Evolutionary conservation across 2,888 invertebrate species (phyloP).

Genomic region (Epinotia brunnichana): DNA sequence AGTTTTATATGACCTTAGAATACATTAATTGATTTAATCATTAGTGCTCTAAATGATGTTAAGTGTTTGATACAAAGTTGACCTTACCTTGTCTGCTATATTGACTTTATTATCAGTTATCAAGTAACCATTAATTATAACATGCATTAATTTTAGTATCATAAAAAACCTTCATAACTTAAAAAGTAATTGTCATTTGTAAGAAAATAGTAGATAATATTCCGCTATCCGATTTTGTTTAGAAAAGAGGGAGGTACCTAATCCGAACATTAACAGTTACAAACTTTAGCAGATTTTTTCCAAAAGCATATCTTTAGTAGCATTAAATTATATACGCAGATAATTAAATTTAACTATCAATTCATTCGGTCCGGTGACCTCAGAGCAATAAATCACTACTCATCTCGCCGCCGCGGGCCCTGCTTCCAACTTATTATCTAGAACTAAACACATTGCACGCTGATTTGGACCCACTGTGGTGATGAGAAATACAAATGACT

Average conservation of each 20-base stretch:
- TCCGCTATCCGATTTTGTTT: neutral
- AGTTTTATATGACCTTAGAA: constrained; percentile 37
- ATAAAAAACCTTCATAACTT: too few species aligned
- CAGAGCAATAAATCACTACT: constrained; percentile 38
- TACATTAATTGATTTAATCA: constrained; percentile 40
- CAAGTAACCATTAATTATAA: constrained; percentile 3
- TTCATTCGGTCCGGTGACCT: constrained; percentile 31
- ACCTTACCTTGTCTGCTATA: constrained; percentile 9
- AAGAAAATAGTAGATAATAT: neutral
- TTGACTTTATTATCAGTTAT: constrained; percentile 2
- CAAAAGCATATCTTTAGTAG: neutral
- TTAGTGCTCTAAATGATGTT: constrained; percentile 31
- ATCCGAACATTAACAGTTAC: too few species aligned
- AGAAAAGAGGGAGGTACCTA: neutral
- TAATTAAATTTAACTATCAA: constrained; percentile 42
- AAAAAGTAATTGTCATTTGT: too few species aligned
- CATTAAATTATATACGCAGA: constrained; percentile 15
- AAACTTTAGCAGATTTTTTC: neutral
- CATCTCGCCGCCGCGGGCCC: constrained; percentile 29
- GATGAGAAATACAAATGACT: constrained; percentile 38
- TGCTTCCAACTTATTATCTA: constrained; percentile 34
- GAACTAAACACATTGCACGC: constrained; percentile 23
- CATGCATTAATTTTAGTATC: neutral
- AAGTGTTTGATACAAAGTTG: constrained; percentile 32
- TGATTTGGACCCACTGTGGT: constrained; percentile 14